These are phyloP conservation scores for Pelodytes ibericus DNA, from an alignment of 2,797 vertebrate genomes.

Conservation along the genomic window DNA sequence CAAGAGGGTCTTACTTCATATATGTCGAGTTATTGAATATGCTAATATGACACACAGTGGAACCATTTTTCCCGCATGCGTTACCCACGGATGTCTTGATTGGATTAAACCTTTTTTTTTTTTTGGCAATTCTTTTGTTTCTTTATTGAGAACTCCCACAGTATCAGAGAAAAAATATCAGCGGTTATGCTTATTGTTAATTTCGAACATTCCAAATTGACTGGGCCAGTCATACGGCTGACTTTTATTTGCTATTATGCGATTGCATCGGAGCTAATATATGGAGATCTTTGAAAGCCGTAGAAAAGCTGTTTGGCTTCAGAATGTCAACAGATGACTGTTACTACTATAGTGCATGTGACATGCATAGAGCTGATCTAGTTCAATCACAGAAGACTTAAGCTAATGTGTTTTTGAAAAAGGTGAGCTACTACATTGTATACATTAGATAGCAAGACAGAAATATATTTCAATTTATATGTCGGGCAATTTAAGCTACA, in stretches of 20 bases:
- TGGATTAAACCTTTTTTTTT: conserved; percentile 16
- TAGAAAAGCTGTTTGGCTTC: background rate
- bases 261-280: conserved; percentile 22
- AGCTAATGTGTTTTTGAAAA: no score
- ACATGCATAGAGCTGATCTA: no score
- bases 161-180: conserved; percentile 16
- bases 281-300: conserved; percentile 20
- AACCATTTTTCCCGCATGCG: conserved; percentile 44
- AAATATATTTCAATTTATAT: no score
- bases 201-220: conserved; percentile 19
- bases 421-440: no score
- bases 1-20: conserved; percentile 39
- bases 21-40: conserved; percentile 49
- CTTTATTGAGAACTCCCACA: conserved; percentile 21
- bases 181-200: conserved; percentile 35
- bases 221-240: conserved; percentile 15
- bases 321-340: no score
- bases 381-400: no score
- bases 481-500: no score
- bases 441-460: no score
- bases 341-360: no score
- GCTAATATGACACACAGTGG: conserved; percentile 18
- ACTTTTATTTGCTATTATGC: conserved; percentile 26
- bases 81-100: conserved; percentile 39
- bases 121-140: conserved; percentile 3